Base-by-base conservation (phyloP, 2,113 vertebrate species). In the Mormyrus lacerda region DNA sequence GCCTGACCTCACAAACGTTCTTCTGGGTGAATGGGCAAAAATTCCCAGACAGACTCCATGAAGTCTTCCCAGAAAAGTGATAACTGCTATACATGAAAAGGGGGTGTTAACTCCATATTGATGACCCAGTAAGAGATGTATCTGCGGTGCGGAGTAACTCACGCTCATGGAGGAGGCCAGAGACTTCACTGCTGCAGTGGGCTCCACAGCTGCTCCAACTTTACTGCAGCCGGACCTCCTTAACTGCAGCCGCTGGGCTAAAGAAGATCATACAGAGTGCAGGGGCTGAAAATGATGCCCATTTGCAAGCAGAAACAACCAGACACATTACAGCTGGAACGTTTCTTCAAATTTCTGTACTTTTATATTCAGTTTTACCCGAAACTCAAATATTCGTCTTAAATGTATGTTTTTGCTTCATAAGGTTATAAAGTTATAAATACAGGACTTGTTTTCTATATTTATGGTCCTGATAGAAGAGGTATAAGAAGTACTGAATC, bases 211-310 rank as follows among this genome's bases (percentile, higher is more conserved):
- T 0, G 31, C 87, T 0, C 9, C 45, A 1, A 65, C 27, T 53
- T 94, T 94, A 79, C 53, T 39, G 86, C 79, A 91, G 89, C 91
- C 91, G 73, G 94, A 92, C 39, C 94, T 92, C 95, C 95, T 94
- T 31, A 92, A 73, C 82, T 94, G 94, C 92, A 96, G 92, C 91
- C 88, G 93, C 27, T 94, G 89, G 91, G 91, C 95, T 96, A 42
- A 27, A 47, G n/a, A 51, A 42, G 5, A 44, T 19, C 42, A 82
- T 21, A 82, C 19, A 39, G 76, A 82, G 19, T 82, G 19, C 17
- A 21, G 17, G 19, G 42, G 76, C 35, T 44, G 42, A 44, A 4
- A 82, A 19, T 19, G 15, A 9, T 3, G 10, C n/a, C n/a, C 61
- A 69, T 44, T 82, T 31, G 27, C 19, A 85, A 50, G 84, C 47